These are phyloP conservation scores for Oreonectes daqikongensis DNA, from an alignment of 2,797 vertebrate genomes.

Conservation along the genomic window DNA sequence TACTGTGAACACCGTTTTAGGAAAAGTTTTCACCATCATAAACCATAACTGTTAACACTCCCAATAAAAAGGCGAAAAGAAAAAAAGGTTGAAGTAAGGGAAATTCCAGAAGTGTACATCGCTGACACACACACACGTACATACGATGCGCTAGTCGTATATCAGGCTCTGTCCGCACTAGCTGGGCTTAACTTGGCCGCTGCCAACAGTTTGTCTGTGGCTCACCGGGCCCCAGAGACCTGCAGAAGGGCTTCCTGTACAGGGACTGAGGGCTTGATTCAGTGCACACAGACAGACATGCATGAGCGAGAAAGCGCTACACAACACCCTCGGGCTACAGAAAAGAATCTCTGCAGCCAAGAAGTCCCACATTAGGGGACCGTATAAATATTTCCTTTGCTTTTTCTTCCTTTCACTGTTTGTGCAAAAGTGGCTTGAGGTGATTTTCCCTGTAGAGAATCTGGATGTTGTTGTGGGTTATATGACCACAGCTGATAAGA, in stretches of 20 bases:
- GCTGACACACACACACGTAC: conserved; percentile 22
- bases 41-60: conserved; percentile 44
- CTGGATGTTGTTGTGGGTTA: conserved; percentile 30
- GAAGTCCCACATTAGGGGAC: conserved; percentile 57
- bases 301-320: conserved; percentile 62
- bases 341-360: conserved; percentile 62
- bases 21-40: conserved; percentile 33
- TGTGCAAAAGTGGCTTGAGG: conserved; percentile 23
- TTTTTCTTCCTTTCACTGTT: conserved; percentile 28
- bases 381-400: conserved; percentile 51
- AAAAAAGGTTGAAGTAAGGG: conserved; percentile 36
- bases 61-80: conserved; percentile 22
- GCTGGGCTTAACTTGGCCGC: conserved; percentile 26
- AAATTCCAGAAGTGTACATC: conserved; percentile 44
- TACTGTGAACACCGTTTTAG: conserved; percentile 26
- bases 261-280: conserved; percentile 60
- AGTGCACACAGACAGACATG: conserved; percentile 66
- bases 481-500: conserved; percentile 35
- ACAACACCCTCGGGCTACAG: conserved; percentile 62
- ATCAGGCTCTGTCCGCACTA: conserved; percentile 31
- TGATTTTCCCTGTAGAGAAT: conserved; percentile 23
- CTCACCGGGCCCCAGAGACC: conserved; percentile 51
- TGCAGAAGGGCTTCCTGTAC: conserved; percentile 50
- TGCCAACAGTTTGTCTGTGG: conserved; percentile 40
- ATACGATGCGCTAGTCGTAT: conserved; percentile 16